These are phyloP conservation scores for Pangasius mekongensis DNA, from an alignment of 2,797 vertebrate species.

Conservation along the genomic window DNA sequence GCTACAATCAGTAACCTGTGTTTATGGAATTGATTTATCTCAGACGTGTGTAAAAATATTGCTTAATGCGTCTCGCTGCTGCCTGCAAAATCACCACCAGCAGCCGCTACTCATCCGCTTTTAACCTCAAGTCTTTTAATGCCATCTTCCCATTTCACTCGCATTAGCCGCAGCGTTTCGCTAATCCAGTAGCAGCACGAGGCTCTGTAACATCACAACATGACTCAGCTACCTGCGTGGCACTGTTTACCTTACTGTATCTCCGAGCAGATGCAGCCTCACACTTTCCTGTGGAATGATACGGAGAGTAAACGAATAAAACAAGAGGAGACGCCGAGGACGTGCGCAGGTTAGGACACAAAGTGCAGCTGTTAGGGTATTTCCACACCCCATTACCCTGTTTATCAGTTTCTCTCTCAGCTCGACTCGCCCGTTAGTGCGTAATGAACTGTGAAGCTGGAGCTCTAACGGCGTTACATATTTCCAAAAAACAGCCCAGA, in stretches of 20 bases:
- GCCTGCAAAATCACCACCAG: background rate
- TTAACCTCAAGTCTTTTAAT: background rate
- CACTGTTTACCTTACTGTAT: background rate
- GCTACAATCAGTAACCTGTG: background rate
- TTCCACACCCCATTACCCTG: background rate
- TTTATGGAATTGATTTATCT: background rate
- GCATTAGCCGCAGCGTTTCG: background rate
- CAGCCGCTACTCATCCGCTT: background rate
- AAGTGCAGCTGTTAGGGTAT: background rate
- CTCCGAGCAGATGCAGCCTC: background rate
- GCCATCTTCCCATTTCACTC: background rate
- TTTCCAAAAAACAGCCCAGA: background rate
- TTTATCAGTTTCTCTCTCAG: background rate
- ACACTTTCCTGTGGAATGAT: background rate
- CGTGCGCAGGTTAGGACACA: background rate
- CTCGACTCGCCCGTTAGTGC: background rate
- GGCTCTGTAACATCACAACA: background rate
- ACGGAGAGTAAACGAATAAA: background rate
- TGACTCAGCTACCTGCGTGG: background rate
- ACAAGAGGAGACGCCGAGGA: background rate
- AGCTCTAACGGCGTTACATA: background rate
- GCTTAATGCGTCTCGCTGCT: background rate
- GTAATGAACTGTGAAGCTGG: background rate
- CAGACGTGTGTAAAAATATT: background rate
- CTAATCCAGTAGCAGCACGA: background rate